These are phyloP conservation scores for Ptychochromis oligacanthus DNA, from an alignment of 2,113 vertebrate species.

Conservation along the genomic window DNA sequence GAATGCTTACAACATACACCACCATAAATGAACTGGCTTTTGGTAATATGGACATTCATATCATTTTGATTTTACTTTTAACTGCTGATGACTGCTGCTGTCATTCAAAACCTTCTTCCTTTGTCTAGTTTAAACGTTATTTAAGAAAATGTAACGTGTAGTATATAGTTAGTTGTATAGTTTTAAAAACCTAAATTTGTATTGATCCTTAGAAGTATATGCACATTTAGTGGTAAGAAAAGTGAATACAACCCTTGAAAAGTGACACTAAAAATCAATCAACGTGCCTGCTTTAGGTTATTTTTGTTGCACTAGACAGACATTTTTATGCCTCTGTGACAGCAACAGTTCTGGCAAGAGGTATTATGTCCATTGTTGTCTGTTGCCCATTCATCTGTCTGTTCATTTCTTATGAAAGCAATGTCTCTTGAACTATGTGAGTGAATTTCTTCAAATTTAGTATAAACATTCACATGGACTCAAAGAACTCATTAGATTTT, in stretches of 20 bases:
- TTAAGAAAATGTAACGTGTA: background rate
- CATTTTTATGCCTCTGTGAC: background rate
- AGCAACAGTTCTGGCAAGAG: too few relatives aligned
- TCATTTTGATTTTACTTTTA: constrained; percentile 1
- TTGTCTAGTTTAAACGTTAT: background rate
- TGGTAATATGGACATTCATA: constrained; percentile 21
- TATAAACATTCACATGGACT: background rate
- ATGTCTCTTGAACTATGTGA: background rate
- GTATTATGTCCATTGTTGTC: too few relatives aligned
- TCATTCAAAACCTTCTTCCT: background rate
- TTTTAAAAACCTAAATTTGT: background rate
- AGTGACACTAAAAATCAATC: background rate
- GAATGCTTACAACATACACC: constrained; percentile 21
- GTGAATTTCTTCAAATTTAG: background rate
- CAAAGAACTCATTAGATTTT: constrained; percentile 1
- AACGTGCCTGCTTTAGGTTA: background rate
- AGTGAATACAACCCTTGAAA: background rate
- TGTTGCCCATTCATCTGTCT: too few relatives aligned
- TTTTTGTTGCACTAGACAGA: background rate
- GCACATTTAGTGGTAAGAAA: background rate
- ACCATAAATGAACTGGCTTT: constrained; percentile 10
- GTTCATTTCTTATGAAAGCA: too few relatives aligned
- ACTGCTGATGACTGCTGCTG: background rate
- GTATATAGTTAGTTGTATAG: too few relatives aligned
- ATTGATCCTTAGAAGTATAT: background rate